Evolutionary conservation across 2,888 invertebrate genomes (phyloP).

Genomic region (Drosophila peninsularis): DNA sequence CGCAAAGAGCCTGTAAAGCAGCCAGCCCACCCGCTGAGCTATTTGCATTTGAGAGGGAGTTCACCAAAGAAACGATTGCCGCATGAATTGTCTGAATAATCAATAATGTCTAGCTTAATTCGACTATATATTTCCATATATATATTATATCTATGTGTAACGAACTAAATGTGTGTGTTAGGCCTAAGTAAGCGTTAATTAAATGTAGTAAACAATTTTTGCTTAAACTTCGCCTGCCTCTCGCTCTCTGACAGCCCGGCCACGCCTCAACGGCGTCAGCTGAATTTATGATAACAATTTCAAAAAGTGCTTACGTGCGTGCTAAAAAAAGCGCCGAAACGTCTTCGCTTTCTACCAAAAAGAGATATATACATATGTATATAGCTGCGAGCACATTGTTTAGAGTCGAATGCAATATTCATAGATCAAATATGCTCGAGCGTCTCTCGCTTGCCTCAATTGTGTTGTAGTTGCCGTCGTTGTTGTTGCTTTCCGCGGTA

Average conservation of each 20-base stretch:
- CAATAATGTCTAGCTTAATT: constrained; percentile 71
- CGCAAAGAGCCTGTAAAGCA: constrained; percentile 73
- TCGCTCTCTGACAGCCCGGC: constrained; percentile 9
- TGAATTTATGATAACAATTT: constrained; percentile 70
- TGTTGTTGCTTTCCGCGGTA: constrained; percentile 56
- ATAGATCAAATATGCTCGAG: constrained; percentile 59
- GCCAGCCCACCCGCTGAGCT: constrained; percentile 50
- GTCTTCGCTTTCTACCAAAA: constrained; percentile 63
- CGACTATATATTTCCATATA: constrained; percentile 38
- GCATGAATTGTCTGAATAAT: constrained; percentile 69
- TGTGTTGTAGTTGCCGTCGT: constrained; percentile 45
- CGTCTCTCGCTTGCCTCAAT: constrained; percentile 28
- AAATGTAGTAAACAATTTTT: constrained; percentile 65
- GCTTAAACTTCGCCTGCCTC: constrained; percentile 39
- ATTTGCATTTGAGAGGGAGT: constrained; percentile 57
- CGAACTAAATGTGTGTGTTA: constrained; percentile 79
- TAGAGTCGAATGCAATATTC: constrained; percentile 69
- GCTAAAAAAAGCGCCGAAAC: constrained; percentile 57
- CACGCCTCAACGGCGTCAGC: constrained; percentile 44
- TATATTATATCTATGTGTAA: constrained; percentile 45
- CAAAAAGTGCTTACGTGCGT: constrained; percentile 70
- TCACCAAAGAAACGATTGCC: constrained; percentile 75
- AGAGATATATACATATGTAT: constrained; percentile 8
- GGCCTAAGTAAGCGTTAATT: constrained; percentile 75
- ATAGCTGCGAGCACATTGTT: constrained; percentile 40